phyloP scores from a whole-genome alignment of 1,140 invertebrate species.

The Drosophila tristis region DNA sequence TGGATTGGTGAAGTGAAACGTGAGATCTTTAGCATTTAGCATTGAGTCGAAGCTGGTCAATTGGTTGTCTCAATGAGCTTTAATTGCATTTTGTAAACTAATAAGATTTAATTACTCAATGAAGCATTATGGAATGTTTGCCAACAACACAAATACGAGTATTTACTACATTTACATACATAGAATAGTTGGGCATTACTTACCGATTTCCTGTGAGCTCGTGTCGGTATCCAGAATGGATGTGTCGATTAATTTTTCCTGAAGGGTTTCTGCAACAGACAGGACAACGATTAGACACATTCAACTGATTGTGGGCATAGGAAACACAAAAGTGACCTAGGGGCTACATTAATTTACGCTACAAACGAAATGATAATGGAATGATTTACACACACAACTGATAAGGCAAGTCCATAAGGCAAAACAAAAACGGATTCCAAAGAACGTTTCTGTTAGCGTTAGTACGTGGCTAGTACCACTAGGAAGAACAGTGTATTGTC shows the following conservation, averaged over 20 bases:
- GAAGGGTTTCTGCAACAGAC: constrained; percentile 67
- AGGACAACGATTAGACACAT: constrained; percentile 29
- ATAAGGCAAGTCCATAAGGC: constrained; percentile 6
- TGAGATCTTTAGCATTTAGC: constrained; percentile 34
- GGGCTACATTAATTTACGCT: constrained; percentile 62
- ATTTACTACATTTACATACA: not conserved
- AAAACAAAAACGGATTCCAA: constrained; percentile 66
- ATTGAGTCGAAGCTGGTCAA: constrained; percentile 13
- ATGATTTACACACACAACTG: constrained; percentile 47
- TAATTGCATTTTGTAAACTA: constrained; percentile 73
- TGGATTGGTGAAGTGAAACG: constrained; percentile 52
- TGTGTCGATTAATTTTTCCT: constrained; percentile 60
- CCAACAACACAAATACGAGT: constrained; percentile 27
- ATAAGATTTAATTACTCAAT: constrained; percentile 48
- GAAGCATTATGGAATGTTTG: constrained; percentile 52
- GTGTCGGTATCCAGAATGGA: constrained; percentile 46
- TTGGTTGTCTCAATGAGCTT: constrained; percentile 65
- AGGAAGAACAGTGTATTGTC: constrained; percentile 29
- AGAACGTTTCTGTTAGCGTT: constrained; percentile 68
- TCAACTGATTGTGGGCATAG: not conserved
- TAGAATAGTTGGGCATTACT: constrained; percentile 6
- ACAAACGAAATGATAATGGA: constrained; percentile 66
- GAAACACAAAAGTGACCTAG: constrained; percentile 67
- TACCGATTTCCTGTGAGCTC: constrained; percentile 56
- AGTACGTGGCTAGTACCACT: constrained; percentile 34